phyloP scores from a whole-genome alignment of 2,113 vertebrate species.

The Chroicocephalus ridibundus region DNA sequence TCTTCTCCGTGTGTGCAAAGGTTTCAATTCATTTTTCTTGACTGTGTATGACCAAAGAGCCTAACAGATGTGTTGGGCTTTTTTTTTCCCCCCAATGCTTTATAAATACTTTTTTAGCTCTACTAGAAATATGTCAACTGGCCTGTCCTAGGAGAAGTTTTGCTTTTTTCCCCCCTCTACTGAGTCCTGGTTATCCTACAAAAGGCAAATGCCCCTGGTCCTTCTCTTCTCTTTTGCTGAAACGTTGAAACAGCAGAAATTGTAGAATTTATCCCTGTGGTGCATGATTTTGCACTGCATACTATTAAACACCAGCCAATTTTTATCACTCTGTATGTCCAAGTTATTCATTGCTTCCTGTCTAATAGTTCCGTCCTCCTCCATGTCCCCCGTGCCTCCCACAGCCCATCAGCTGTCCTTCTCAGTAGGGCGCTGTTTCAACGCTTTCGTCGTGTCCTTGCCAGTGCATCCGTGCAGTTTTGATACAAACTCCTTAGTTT shows the following conservation, averaged over 20 bases:
- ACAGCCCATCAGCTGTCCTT: neutral
- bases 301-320: neutral
- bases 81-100: neutral
- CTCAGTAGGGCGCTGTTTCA: neutral
- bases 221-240: neutral
- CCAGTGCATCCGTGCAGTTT: neutral
- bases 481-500: neutral
- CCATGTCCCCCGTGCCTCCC: neutral
- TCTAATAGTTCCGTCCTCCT: neutral
- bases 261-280: neutral
- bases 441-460: neutral
- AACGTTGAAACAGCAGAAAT: neutral
- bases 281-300: rapidly evolving
- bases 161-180: rapidly evolving
- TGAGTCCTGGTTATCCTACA: neutral
- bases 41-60: neutral
- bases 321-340: neutral
- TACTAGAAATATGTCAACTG: neutral
- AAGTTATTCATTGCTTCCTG: neutral
- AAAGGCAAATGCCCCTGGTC: neutral
- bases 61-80: neutral
- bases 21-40: neutral
- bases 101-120: neutral
- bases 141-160: neutral
- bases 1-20: neutral